Evolutionary conservation across 1,140 invertebrate genomes (phyloP), one percentile per base, ranked within the genome.

Genomic region (Heterodera schachtii): DNA sequence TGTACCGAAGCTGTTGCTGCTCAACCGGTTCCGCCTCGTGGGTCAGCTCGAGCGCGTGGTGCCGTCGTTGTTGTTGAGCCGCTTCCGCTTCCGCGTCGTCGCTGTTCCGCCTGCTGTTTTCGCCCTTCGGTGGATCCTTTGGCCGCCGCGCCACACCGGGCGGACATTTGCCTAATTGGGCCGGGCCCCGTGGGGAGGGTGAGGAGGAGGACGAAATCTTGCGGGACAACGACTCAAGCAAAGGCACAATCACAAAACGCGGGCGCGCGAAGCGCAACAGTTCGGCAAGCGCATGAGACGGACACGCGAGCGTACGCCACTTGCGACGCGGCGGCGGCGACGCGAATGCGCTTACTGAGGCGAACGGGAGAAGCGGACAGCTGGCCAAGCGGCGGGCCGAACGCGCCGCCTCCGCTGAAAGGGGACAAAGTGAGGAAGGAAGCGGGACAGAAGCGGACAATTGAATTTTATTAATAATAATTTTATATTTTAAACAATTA

Each of bases 351-450:
- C 67, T 69, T 52, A 19, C 75, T 3, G 75, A 60, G n/a, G 47
- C 47, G n/a, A 31, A 44, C 64, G 19, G 21, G 8, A 70, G 47
- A 43, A 49, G 47, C 46, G 85, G 85, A 71, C 81, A 85, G 73
- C 86, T 87, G 80, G 71, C 71, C 71, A 86, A 57, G 43, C 85
- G 66, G 5, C 85, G 79, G 6, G 80, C 60, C 13, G 46, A 60
- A 47, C 86, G 86, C 31, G 82, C 80, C 66, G 67, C 80, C 78
- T 82, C 80, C 19, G 84, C 84, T 86, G 84, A 77, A 86, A 83
- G n/a, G 57, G 52, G 31, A 31, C 31, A 31, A 31, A 31, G 31
- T 31, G 31, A 52, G 49, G 49, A 16, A 52, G 49, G 49, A 16
- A 52, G 52, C 9, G 9, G 52, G 52, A 31, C 31, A 31, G 31